Evolutionary conservation across 2,888 invertebrate species (phyloP), one percentile per base, ranked within the genome.

Genomic region (Odontothrips loti): DNA sequence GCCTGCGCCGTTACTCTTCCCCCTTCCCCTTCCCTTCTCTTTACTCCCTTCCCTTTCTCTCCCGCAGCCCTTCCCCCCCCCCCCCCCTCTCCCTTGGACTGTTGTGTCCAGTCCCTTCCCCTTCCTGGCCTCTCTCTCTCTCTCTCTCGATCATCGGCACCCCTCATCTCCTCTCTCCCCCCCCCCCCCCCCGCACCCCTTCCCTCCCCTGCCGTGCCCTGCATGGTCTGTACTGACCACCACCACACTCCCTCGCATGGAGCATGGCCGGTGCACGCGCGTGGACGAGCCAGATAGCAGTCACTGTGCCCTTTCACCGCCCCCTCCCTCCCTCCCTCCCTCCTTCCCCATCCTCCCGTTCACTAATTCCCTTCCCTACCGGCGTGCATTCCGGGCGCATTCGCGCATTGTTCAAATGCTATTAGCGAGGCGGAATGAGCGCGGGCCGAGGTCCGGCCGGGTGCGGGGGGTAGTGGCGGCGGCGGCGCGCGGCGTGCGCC

Each of bases 371-470:
- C 58, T 58, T 58, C 20, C 58, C 51, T 51, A 51, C 51, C 34
- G 58, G 20, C 58, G 58, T n/a, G 58, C 58, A 58, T n/a, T 17
- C 58, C 58, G 17, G 27, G 23, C 68, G 58, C 58, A 58, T 20
- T 58, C 27, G 68, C 23, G 68, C 27, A 75, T 75, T 75, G 68
- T 75, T 75, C 68, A 75, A 75, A 75, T 75, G 68, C 68, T 75
- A 75, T 75, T 75, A 75, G 27, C 23, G 68, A 12, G 68, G 27
- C 23, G 12, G 27, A 27, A 75, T 75, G 68, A 75, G 23, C 68
- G 23, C 68, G 68, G 68, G 11, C 68, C 68, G 27, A 27, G 23
- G 68, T 27, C 68, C 68, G 23, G 68, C 15, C 51, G 15, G 51
- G 11, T 1, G 51, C 1, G 51, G 51, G 3, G 51, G 51, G 8